A percentile compares a stretch with the other conserved stretches of the same genome.
These are phyloP conservation scores for Brotogeris chrysoptera DNA, from an alignment of 2,797 vertebrate species.

Conservation along the genomic window DNA sequence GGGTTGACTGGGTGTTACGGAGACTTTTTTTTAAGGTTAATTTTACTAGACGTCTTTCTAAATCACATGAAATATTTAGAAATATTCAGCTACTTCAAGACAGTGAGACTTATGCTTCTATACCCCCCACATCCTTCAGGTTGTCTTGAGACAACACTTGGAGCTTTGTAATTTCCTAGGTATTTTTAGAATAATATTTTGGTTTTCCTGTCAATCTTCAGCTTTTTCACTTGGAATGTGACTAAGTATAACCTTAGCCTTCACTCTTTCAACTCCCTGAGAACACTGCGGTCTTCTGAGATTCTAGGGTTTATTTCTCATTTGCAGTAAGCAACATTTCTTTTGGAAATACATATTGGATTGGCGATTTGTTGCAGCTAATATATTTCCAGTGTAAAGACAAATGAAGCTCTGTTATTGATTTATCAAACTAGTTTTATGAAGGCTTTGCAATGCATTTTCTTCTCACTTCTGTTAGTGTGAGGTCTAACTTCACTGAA, in stretches of 20 bases:
- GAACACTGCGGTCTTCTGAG: conserved; percentile 37
- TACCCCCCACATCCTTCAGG: conserved; percentile 35
- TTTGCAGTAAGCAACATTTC: conserved; percentile 27
- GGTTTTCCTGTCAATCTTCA: conserved; percentile 59
- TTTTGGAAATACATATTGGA: not conserved
- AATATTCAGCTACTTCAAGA: not conserved
- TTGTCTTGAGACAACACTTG: conserved; percentile 60
- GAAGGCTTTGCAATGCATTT: conserved; percentile 31
- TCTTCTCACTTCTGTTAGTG: conserved; percentile 59
- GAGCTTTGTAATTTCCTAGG: conserved; percentile 58
- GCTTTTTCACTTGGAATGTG: conserved; percentile 54
- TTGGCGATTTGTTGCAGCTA: not conserved
- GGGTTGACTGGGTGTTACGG: not conserved
- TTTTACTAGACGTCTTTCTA: conserved; percentile 28
- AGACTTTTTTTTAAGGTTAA: conserved; percentile 5
- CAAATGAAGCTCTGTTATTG: conserved; percentile 4
- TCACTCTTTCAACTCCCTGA: conserved; percentile 17
- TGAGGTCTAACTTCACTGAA: conserved; percentile 60
- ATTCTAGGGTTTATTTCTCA: conserved; percentile 40
- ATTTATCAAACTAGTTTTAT: not conserved
- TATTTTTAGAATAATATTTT: conserved; percentile 59
- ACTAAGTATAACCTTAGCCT: conserved; percentile 55
- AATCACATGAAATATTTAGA: not conserved
- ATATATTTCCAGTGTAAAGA: not conserved
- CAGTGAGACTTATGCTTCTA: not conserved